Evolutionary conservation across 2,888 invertebrate genomes (phyloP).

Genomic region (Rhagium mordax): DNA sequence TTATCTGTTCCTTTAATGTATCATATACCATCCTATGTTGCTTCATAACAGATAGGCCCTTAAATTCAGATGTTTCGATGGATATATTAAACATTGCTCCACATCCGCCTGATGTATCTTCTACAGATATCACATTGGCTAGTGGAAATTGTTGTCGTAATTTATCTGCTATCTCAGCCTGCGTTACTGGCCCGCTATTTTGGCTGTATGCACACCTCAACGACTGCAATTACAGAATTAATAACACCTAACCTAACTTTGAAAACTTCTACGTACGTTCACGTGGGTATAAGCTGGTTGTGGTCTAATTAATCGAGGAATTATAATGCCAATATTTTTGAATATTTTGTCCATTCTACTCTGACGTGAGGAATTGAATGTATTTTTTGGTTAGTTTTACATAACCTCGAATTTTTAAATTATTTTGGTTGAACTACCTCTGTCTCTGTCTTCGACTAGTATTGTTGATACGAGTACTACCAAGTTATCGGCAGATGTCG

Average conservation of each 20-base stretch:
- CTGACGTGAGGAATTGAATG: background rate
- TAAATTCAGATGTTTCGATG: slow-evolving; percentile 80
- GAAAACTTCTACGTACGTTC: slow-evolving; percentile 5
- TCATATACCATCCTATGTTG: slow-evolving; percentile 84
- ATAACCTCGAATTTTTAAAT: too few species aligned
- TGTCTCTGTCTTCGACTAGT: too few species aligned
- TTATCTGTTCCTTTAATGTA: slow-evolving; percentile 83
- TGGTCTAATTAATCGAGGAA: background rate
- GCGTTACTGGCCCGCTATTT: slow-evolving; percentile 44
- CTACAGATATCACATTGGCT: slow-evolving; percentile 77
- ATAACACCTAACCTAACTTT: slow-evolving; percentile 14
- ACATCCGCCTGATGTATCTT: slow-evolving; percentile 85
- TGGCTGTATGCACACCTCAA: slow-evolving; percentile 6
- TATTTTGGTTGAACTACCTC: too few species aligned
- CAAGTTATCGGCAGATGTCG: too few species aligned
- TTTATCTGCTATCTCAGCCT: slow-evolving; percentile 67
- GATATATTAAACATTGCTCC: slow-evolving; percentile 86
- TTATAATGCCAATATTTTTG: background rate
- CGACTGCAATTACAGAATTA: background rate
- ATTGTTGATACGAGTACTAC: too few species aligned
- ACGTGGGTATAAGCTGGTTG: background rate
- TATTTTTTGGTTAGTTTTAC: background rate
- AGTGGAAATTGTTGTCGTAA: slow-evolving; percentile 73
- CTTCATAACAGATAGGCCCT: slow-evolving; percentile 79
- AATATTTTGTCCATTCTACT: slow-evolving; percentile 1